A percentile compares a stretch with the other conserved stretches of the same genome.
Evolutionary conservation across 2,113 vertebrate species (phyloP).

Genomic region (Lucifuga dentata): DNA sequence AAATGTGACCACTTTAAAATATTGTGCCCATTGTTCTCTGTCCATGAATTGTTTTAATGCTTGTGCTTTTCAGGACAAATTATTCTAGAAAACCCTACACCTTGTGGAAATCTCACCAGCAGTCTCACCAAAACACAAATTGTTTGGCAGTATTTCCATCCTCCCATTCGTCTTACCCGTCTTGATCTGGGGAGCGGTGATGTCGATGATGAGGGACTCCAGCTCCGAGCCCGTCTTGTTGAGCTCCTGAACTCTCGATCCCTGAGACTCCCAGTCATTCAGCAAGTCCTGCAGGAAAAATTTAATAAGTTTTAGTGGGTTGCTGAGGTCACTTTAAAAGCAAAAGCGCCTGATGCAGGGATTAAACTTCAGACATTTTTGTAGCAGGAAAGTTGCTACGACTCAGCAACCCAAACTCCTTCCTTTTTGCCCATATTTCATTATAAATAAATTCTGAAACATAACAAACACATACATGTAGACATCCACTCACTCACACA

Average conservation of each 20-base stretch:
- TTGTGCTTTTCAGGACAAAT: not conserved
- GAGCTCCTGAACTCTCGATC: constrained; percentile 87
- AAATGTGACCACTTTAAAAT: not conserved
- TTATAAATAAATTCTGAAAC: not conserved
- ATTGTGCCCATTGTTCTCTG: not conserved
- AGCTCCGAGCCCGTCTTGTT: constrained; percentile 88
- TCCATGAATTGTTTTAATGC: constrained; percentile 1
- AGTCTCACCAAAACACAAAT: constrained; percentile 6
- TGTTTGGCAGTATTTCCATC: not conserved
- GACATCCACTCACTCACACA: too few relatives aligned
- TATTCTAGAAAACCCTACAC: not conserved
- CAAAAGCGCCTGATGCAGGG: not conserved
- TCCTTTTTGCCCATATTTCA: not conserved
- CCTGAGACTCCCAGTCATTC: constrained; percentile 89
- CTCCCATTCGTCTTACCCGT: constrained; percentile 77
- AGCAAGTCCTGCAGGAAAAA: constrained; percentile 84
- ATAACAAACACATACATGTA: too few relatives aligned
- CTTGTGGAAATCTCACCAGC: constrained; percentile 10
- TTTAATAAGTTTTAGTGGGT: not conserved
- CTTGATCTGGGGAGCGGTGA: constrained; percentile 89
- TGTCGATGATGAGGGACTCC: constrained; percentile 91
- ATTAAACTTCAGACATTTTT: too few relatives aligned
- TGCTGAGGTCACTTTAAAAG: too few relatives aligned
- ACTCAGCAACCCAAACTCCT: too few relatives aligned
- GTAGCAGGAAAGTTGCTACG: too few relatives aligned